Percentiles rank a stretch among this genome's conserved stretches.
phyloP scores from a whole-genome alignment of 2,888 invertebrate genomes.

The Blomia tropicalis region DNA sequence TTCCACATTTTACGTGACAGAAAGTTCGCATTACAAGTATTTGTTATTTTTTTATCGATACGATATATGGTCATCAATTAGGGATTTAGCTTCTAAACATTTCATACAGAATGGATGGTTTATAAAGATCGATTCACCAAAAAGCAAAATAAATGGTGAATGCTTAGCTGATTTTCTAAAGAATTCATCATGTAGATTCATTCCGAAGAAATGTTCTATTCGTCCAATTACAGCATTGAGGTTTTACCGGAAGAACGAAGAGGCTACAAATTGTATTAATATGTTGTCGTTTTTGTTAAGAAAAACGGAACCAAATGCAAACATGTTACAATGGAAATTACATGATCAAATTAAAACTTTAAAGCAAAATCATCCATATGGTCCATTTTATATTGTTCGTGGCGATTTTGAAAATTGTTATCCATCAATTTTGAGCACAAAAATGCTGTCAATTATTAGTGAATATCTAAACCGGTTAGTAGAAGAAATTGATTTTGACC shows the following conservation, averaged over 20 bases:
- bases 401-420: constrained; percentile 1
- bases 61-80: neutral
- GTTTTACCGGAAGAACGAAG: neutral
- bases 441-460: neutral
- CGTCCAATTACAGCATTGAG: neutral
- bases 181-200: neutral
- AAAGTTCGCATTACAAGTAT: neutral
- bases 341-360: neutral
- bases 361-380: neutral
- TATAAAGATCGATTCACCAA: neutral
- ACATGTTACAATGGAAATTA: neutral
- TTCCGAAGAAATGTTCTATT: neutral
- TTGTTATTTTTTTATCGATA: neutral
- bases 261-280: neutral
- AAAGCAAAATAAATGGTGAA: neutral
- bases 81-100: neutral
- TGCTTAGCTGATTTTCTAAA: neutral
- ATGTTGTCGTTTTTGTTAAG: neutral
- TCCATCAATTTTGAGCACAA: neutral
- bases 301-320: neutral
- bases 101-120: neutral
- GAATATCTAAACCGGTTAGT: neutral
- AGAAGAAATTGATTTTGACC: neutral
- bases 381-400: neutral
- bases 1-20: neutral